A percentile compares a stretch with the other conserved stretches of the same genome.
phyloP scores from a whole-genome alignment of 2,113 vertebrate genomes.

The Charina bottae region DNA sequence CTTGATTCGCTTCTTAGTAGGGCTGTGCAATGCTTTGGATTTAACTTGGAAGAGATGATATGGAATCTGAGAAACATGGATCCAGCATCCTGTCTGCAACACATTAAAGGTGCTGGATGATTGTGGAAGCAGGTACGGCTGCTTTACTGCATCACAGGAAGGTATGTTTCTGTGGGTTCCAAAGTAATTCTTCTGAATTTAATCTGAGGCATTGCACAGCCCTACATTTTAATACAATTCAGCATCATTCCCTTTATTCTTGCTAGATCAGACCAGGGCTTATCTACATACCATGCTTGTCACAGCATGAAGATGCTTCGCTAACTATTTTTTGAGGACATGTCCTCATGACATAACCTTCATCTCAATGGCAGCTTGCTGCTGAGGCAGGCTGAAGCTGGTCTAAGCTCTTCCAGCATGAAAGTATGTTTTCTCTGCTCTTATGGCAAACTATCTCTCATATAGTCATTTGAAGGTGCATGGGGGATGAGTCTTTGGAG shows the following conservation, averaged over 20 bases:
- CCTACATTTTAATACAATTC: background rate
- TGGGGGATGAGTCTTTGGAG: background rate
- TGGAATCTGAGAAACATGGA: background rate
- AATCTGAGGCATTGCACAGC: background rate
- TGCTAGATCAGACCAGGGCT: background rate
- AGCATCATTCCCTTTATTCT: background rate
- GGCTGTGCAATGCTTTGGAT: background rate
- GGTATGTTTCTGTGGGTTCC: background rate
- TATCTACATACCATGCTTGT: background rate
- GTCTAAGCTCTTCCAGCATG: background rate
- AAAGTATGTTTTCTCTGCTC: background rate
- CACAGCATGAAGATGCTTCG: background rate
- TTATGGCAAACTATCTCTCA: background rate
- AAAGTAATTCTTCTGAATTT: background rate
- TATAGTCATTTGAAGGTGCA: background rate
- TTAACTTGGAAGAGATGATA: background rate
- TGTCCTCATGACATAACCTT: background rate
- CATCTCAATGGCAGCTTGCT: background rate
- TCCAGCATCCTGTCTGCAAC: background rate
- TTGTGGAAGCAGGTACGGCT: background rate
- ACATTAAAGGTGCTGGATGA: background rate
- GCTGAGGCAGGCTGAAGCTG: background rate
- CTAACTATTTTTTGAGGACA: background rate
- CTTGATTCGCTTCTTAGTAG: background rate
- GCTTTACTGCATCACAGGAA: background rate